Base-by-base conservation (phyloP, 1,140 invertebrate species). In the Cepaea nemoralis region DNA sequence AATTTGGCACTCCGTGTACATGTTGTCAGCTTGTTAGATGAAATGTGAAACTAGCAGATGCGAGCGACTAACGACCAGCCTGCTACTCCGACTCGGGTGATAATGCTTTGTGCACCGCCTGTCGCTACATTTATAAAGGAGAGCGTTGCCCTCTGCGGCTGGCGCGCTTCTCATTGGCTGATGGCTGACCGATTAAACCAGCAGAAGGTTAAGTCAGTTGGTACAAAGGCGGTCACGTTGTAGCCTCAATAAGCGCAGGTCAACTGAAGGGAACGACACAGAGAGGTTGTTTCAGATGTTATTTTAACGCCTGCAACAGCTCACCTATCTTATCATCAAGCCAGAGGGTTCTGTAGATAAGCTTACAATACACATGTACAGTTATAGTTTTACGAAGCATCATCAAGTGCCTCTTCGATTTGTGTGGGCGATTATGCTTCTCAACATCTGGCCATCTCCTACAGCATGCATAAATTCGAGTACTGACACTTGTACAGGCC, bases 1-100 rank as follows among this genome's bases (percentile, higher is more conserved):
- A 42, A 77, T 55, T 39, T 77, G 75, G 14, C 37, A 63, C 24
- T 77, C 75, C 6, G 75, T 77, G 75, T 77, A 77, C 75, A 77
- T 77, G n/a, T 59, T 77, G 75, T 39, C 27, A n/a, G 3, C 8
- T 55, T 55, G 19, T 45, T 10, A 10, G 19, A 24, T 55, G 19
- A 8, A 55, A 55, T 14, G n/a, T 55, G n/a, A 22, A 73, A 73
- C 6, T 42, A 73, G 42, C 39, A 73, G 50, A 14, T 8, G 22
- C 8, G 8, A 55, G 19, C 22, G n/a, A 8, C 50, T 22, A 55
- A 55, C 16, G 42, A 45, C 42, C 50, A 55, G 3, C 2, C 8
- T 2, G 50, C n/a, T 55, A 55, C 50, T 55, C 59, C 59, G n/a
- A 63, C n/a, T 6, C 33, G 6, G 59, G 1, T 59, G 55, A 27